Percentiles rank a stretch among this genome's conserved stretches.
Evolutionary conservation across 2,113 vertebrate species (phyloP).

Genomic region (Thunnus maccoyii): DNA sequence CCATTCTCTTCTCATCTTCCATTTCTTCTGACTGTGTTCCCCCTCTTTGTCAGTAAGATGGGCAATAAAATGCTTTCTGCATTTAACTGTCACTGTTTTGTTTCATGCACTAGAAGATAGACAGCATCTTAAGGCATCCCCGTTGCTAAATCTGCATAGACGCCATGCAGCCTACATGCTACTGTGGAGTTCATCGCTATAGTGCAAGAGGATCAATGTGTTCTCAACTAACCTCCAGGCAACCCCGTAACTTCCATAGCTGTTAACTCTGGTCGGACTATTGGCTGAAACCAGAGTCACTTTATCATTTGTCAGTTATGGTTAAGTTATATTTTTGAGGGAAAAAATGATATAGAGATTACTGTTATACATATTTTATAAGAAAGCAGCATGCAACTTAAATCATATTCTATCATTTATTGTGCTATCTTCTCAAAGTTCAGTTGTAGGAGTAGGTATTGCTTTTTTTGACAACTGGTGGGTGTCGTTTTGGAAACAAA

Average conservation of each 20-base stretch:
- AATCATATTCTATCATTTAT: slow-evolving; percentile 40
- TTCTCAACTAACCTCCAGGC: slow-evolving; percentile 19
- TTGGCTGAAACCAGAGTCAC: slow-evolving; percentile 8
- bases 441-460: slow-evolving; percentile 62
- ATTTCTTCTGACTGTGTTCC: neutral
- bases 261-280: neutral
- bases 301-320: too few relatives aligned
- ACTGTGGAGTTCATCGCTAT: slow-evolving; percentile 21
- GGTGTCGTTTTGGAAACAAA: slow-evolving; percentile 71
- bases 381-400: neutral
- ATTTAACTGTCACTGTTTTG: slow-evolving; percentile 11
- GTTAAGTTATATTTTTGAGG: too few relatives aligned
- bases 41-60: neutral
- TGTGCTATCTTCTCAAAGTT: slow-evolving; percentile 44
- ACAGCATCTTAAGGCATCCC: neutral
- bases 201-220: slow-evolving; percentile 37
- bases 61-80: neutral
- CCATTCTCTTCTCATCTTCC: neutral
- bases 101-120: neutral
- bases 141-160: slow-evolving; percentile 13
- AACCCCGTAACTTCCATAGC: slow-evolving; percentile 7
- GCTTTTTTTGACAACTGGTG: slow-evolving; percentile 65
- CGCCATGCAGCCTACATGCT: neutral
- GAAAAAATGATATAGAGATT: neutral
- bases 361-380: neutral